Conservation (phyloP, 2,797 vertebrate genomes). For the Triplophysa yarkandensis region DNA sequence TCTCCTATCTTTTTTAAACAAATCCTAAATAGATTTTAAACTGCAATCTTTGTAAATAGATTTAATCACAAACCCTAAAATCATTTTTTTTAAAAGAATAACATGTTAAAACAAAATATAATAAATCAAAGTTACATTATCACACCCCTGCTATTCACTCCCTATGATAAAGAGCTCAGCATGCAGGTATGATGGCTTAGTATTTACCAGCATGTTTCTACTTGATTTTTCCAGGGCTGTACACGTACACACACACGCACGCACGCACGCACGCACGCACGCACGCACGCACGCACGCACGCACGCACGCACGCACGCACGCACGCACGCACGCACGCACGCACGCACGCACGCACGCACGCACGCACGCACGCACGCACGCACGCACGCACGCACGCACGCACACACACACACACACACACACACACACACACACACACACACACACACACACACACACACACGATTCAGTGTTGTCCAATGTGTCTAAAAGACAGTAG, state of each 20-base stretch:
- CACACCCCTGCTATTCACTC: not conserved
- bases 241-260: too few relatives aligned
- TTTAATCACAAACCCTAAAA: too few relatives aligned
- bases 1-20: not conserved
- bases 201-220: constrained; percentile 53
- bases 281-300: too few relatives aligned
- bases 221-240: constrained; percentile 46
- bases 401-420: too few relatives aligned
- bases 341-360: too few relatives aligned
- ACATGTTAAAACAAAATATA: not conserved
- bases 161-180: constrained; percentile 5
- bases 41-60: not conserved
- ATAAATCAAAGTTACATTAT: not conserved
- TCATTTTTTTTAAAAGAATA: not conserved
- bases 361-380: too few relatives aligned
- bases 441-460: constrained; percentile 29
- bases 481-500: constrained; percentile 11
- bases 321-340: too few relatives aligned
- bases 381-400: too few relatives aligned
- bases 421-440: too few relatives aligned
- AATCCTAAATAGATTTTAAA: not conserved
- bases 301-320: too few relatives aligned
- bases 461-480: constrained; percentile 18
- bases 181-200: constrained; percentile 46
- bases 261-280: too few relatives aligned